phyloP scores from a whole-genome alignment of 2,113 vertebrate genomes.

The Panthera leo region DNA sequence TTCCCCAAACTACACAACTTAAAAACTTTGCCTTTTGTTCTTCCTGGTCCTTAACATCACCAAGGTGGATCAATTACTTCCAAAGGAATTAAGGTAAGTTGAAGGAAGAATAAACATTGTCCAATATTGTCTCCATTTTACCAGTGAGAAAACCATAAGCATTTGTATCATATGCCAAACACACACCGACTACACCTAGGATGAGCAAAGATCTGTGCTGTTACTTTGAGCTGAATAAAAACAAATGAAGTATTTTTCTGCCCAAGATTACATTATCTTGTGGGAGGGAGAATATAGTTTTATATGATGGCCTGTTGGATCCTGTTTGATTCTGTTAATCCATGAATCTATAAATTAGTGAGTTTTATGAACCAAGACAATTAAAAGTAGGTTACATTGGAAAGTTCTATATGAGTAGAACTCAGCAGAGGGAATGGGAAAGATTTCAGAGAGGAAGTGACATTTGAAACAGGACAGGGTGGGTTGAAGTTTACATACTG shows the following conservation, averaged over 20 bases:
- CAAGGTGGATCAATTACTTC: not conserved
- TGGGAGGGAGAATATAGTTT: not conserved
- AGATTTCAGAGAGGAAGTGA: not conserved
- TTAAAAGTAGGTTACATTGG: not conserved
- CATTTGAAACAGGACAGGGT: conserved; percentile 15
- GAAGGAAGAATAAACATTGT: not conserved
- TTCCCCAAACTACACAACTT: not conserved
- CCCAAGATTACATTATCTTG: not conserved
- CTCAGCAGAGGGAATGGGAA: not conserved
- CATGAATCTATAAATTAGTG: not conserved
- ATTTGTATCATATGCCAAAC: not conserved
- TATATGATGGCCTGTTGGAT: not conserved
- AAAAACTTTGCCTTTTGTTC: not conserved
- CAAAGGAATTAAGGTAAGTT: not conserved
- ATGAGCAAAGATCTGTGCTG: not conserved
- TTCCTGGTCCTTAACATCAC: not conserved
- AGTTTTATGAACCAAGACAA: not conserved
- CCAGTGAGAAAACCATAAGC: not conserved
- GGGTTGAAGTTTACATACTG: not conserved
- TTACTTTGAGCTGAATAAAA: not conserved
- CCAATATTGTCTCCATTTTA: not conserved
- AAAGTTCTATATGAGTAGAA: not conserved
- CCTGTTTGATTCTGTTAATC: not conserved
- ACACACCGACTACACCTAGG: not conserved
- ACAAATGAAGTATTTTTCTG: not conserved